A percentile compares a stretch with the other conserved stretches of the same genome.
Conservation (phyloP, 2,888 invertebrate genomes). For the Philereme vetulata region DNA sequence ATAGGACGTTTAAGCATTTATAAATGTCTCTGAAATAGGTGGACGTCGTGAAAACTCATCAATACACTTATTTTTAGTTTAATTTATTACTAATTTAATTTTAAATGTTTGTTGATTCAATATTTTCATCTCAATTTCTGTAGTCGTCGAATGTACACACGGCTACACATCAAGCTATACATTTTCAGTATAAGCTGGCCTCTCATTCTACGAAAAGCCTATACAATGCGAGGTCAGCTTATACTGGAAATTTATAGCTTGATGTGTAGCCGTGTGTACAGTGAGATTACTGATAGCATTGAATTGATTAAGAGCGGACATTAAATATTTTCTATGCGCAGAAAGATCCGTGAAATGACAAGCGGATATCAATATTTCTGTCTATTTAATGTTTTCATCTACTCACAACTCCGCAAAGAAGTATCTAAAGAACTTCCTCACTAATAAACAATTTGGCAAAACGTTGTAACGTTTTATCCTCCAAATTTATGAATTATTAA, state of each 20-base stretch:
- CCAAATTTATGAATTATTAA: slow-evolving; percentile 11
- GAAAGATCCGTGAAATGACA: slow-evolving; percentile 1
- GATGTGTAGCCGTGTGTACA: too few relatives aligned
- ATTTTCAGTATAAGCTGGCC: too few relatives aligned
- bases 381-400: not conserved
- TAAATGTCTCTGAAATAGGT: slow-evolving; percentile 23
- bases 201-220: too few relatives aligned
- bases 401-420: not conserved
- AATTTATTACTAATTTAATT: slow-evolving; percentile 38
- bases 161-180: too few relatives aligned
- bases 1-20: slow-evolving; percentile 29
- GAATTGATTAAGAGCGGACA: not conserved
- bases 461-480: slow-evolving; percentile 8
- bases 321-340: not conserved
- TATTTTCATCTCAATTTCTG: slow-evolving; percentile 1
- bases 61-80: slow-evolving; percentile 36
- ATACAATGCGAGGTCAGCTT: too few relatives aligned
- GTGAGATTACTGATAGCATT: slow-evolving; percentile 7
- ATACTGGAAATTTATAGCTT: too few relatives aligned
- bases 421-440: not conserved
- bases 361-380: not conserved
- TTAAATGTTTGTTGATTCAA: slow-evolving; percentile 30
- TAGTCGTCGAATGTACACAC: not conserved
- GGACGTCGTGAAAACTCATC: slow-evolving; percentile 14
- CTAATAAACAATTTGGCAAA: slow-evolving; percentile 19